Evolutionary conservation across 2,888 invertebrate genomes (phyloP), one percentile per base, ranked within the genome.

Genomic region (Standfussiana lucernea): DNA sequence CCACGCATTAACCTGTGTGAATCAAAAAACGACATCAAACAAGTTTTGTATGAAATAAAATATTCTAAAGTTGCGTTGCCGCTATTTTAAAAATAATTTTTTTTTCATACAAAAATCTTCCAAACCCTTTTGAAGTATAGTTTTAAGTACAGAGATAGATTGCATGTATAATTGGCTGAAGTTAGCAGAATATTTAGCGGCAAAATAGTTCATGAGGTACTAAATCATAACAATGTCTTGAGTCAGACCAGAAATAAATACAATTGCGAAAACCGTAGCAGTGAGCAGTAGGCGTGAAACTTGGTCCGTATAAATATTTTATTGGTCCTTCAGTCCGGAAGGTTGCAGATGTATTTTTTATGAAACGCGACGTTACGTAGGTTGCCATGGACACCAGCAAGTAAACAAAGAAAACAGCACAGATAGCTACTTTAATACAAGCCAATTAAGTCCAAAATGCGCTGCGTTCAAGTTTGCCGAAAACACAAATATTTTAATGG

Each of bases 321-420:
- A 75, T 61, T 66, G 59, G 64, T 82, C 45, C 47, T 77, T 15
- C 56, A 53, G 68, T 61, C 79, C 84, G 80, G 82, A 80, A 84
- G 77, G 79, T 69, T 77, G 77, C 66, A 59, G 37, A 50, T 74
- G 40, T 53, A 73, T 86, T 86, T 87, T 88, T 88, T 86, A 89
- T 86, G 77, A 72, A 74, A 72, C 82, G 87, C 86, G 86, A 85
- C 75, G 8, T 59, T 42, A 77, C 65, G 67, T 80, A n/a, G 83
- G 91, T 93, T 91, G 84, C 89, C 89, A 91, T 91, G 79, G 91
- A 79, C 61, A 92, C 90, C 47, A 73, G 66, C 59, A 64, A 77
- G 45, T 82, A 89, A 91, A 93, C 91, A 92, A 88, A 87, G 65
- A 40, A 47, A 18, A 82, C 79, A 78, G 45, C 24, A 53, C 37